Conservation (phyloP, 1,140 invertebrate species). For the Anadara kagoshimensis region DNA sequence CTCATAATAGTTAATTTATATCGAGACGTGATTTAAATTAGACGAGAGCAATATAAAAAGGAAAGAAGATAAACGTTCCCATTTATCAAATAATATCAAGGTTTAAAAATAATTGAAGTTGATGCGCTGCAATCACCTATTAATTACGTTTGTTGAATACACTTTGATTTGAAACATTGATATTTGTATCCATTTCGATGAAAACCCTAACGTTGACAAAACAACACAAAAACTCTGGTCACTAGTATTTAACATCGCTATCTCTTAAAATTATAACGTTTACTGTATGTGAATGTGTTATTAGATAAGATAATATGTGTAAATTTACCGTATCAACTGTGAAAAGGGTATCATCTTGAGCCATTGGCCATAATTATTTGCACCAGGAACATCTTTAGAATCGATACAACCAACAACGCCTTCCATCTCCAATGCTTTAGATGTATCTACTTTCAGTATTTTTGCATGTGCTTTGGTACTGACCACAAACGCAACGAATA, state of each 20-base stretch:
- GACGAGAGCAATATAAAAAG: no score
- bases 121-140: no score
- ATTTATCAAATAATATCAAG: no score
- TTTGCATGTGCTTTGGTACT: conserved; percentile 87
- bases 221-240: not conserved
- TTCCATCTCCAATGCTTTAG: conserved; percentile 80
- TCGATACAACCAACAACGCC: conserved; percentile 75
- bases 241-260: no score
- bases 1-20: no score
- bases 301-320: not conserved
- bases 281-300: not conserved
- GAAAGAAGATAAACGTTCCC: no score
- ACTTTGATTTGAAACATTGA: no score
- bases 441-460: conserved; percentile 79
- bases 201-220: conserved; percentile 2
- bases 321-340: conserved; percentile 42
- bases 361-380: conserved; percentile 31
- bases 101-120: no score
- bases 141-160: no score
- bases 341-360: conserved; percentile 47
- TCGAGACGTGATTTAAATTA: no score
- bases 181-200: no score
- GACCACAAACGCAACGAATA: conserved; percentile 15
- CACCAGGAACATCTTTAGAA: conserved; percentile 55
- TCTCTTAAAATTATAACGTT: no score